Evolutionary conservation across 2,888 invertebrate genomes (phyloP).

Genomic region (Mactromeris polynyma): DNA sequence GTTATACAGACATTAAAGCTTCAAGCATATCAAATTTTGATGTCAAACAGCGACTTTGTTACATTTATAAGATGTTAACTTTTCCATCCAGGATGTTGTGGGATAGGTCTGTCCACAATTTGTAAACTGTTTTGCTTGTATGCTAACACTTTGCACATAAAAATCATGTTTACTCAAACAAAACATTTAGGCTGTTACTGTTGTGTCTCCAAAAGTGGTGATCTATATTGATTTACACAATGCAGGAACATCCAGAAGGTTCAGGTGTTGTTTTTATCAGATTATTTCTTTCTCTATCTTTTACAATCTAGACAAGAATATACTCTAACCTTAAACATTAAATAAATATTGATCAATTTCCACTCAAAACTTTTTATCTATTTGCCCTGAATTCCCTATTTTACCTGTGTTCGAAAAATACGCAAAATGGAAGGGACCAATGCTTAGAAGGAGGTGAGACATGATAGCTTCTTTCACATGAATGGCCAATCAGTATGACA

Average conservation of each 20-base stretch:
- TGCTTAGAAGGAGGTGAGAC: background rate
- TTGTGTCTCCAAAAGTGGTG: background rate
- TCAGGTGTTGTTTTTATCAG: background rate
- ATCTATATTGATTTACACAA: background rate
- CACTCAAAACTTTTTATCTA: background rate
- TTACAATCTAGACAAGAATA: background rate
- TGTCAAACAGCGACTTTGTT: constrained; percentile 9
- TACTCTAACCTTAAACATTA: background rate
- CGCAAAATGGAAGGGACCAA: background rate
- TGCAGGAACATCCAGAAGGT: background rate
- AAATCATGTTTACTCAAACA: background rate
- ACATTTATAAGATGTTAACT: background rate
- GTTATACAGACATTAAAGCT: background rate
- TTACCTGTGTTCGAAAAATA: background rate
- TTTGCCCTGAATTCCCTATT: background rate
- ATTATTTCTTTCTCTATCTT: background rate
- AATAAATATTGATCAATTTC: background rate
- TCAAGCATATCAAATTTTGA: constrained; percentile 10
- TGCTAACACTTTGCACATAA: background rate
- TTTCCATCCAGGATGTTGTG: background rate
- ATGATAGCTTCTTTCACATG: background rate
- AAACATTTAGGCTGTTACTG: background rate
- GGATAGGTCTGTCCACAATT: background rate
- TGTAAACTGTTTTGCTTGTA: constrained; percentile 9
- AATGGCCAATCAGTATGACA: background rate